These are phyloP conservation scores for Lasioglossum morio DNA, from an alignment of 2,888 invertebrate genomes.

Conservation along the genomic window DNA sequence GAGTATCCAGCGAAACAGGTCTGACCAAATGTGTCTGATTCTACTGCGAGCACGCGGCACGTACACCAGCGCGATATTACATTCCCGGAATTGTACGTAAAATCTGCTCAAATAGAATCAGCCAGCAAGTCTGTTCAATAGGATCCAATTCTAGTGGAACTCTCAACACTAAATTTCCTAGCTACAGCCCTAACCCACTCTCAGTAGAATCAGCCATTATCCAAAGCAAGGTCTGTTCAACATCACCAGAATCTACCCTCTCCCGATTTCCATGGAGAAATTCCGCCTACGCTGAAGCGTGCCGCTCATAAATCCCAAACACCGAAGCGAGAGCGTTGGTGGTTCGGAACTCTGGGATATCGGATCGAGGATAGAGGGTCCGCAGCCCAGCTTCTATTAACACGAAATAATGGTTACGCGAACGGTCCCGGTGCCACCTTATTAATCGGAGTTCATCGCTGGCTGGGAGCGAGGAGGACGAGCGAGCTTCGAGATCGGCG, in stretches of 20 bases:
- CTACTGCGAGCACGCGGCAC: not conserved
- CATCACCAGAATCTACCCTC: not conserved
- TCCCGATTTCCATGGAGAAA: not conserved
- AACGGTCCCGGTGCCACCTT: constrained; percentile 17
- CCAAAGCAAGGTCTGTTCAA: not conserved
- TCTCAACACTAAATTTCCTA: not conserved
- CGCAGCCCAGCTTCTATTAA: not conserved
- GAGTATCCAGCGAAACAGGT: not conserved
- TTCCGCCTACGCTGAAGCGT: not conserved
- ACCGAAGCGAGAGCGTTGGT: not conserved
- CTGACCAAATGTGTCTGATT: not conserved
- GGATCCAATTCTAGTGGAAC: not conserved
- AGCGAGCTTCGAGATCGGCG: constrained; percentile 31
- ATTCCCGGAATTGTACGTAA: not conserved
- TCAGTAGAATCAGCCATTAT: not conserved
- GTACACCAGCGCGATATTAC: not conserved
- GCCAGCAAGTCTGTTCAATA: not conserved
- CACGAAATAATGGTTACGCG: not conserved
- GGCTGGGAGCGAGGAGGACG: not conserved
- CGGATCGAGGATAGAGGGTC: not conserved
- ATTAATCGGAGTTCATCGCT: constrained; percentile 29
- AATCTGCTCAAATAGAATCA: not conserved
- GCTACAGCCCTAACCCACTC: not conserved
- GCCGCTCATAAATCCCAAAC: not conserved
- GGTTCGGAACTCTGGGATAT: not conserved